Evolutionary conservation across 1,140 invertebrate genomes (phyloP), one percentile per base, ranked within the genome.

Genomic region (Pseudomyrmex concolor): DNA sequence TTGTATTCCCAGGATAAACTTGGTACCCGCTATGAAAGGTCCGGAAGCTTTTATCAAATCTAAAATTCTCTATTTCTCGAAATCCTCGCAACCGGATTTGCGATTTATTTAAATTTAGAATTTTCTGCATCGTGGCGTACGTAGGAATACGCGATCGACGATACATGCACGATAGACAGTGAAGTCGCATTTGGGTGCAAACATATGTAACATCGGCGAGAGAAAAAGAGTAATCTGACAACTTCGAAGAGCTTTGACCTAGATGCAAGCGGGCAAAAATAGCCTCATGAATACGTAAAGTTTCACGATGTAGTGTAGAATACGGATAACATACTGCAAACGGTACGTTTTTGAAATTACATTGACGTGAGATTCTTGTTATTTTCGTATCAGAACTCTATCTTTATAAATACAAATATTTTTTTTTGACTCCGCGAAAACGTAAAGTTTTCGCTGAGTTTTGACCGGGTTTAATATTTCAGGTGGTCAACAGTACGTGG

Each of bases 1-100:
- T 88, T 88, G 87, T 88, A 88, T 88, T 88, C 87, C 19, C 60
- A 51, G 68, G 60, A 80, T 67, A 77, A 85, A 63, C 68, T 80
- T 81, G 25, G 59, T 66, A n/a, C 59, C 50, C 9, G 7, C 63
- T 25, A 51, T 19, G 71, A 60, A 77, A 63, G 66, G 71, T 81
- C 74, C 45, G 70, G 45, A 5, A 63, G 55, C 48, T 62, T 77
- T 54, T 57, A 74, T 81, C 60, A 74, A 85, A 88, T 87, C 48
- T 63, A 63, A 55, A 62, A 78, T 87, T 62, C 60, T 48, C 78
- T 54, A 80, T 84, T 70, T 60, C 67, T 45, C 51, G 15, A 57
- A 83, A 76, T 64, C 73, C 43, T 48, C 15, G 19, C 50, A 22
- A 34, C 34, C 7, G 13, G 60, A 63, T 54, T 48, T 71, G 66